Evolutionary conservation across 2,113 vertebrate genomes (phyloP).

Genomic region (Mesoclemmys tuberculata): DNA sequence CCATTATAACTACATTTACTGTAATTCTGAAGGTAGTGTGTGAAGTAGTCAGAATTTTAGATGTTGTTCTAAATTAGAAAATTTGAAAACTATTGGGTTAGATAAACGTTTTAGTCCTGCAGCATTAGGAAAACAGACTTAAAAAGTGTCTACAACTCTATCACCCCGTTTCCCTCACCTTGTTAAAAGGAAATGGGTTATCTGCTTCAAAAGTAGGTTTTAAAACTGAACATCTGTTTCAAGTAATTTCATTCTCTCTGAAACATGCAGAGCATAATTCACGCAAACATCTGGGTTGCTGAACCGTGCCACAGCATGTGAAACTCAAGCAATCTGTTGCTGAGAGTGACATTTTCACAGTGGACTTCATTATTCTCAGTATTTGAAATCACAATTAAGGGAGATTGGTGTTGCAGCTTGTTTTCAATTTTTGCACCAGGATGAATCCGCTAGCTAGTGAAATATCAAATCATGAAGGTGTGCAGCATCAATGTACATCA

Average conservation of each 20-base stretch:
- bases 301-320: background rate
- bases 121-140: background rate
- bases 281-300: background rate
- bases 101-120: background rate
- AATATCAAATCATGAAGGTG: background rate
- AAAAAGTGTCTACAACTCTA: background rate
- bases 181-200: background rate
- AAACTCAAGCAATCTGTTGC: slow-evolving; percentile 17
- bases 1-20: background rate
- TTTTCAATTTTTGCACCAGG: background rate
- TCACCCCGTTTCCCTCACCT: fast-evolving
- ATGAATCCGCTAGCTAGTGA: background rate
- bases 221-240: background rate
- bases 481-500: background rate
- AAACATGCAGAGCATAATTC: background rate
- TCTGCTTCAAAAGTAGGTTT: background rate
- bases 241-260: background rate
- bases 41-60: background rate
- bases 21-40: background rate
- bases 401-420: background rate
- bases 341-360: background rate
- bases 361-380: slow-evolving; percentile 44
- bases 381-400: slow-evolving; percentile 25
- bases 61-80: fast-evolving
- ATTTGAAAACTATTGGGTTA: background rate